These are phyloP conservation scores for Bimastos eiseni DNA, from an alignment of 2,888 invertebrate genomes.

Conservation along the genomic window DNA sequence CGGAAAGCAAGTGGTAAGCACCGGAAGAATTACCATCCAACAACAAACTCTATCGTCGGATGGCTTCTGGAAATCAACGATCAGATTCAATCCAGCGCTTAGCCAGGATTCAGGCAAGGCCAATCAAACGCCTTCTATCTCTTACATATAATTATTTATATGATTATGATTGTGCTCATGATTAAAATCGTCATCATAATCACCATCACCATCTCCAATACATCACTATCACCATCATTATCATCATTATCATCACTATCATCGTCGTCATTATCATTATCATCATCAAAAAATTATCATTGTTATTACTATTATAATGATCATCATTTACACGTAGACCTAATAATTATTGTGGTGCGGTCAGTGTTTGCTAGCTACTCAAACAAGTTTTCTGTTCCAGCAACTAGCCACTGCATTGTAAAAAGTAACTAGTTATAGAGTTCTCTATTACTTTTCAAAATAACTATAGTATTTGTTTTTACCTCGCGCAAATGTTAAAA, in stretches of 20 bases:
- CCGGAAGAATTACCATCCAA: neutral
- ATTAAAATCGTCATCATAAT: constrained; percentile 2
- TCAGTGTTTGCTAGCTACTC: too few relatives aligned
- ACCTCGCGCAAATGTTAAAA: too few relatives aligned
- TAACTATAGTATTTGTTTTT: too few relatives aligned
- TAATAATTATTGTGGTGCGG: too few relatives aligned
- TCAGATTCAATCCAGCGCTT: neutral
- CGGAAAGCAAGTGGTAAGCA: neutral
- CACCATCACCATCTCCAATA: neutral
- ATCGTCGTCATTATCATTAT: constrained; percentile 3
- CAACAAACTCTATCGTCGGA: neutral
- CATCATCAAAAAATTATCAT: constrained; percentile 24
- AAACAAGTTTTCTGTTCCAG: too few relatives aligned
- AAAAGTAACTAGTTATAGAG: too few relatives aligned
- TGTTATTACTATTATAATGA: neutral
- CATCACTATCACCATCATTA: neutral
- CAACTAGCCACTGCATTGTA: too few relatives aligned
- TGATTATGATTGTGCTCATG: too few relatives aligned
- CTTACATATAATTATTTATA: too few relatives aligned
- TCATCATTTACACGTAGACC: too few relatives aligned
- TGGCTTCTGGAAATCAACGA: neutral
- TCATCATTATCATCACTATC: neutral
- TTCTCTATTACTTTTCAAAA: too few relatives aligned
- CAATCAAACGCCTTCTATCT: neutral
- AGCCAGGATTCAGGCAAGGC: neutral